Percentiles rank a stretch among this genome's conserved stretches.
These are phyloP conservation scores for Drosophila nigritarsus DNA, from an alignment of 2,888 invertebrate genomes.

Conservation along the genomic window DNA sequence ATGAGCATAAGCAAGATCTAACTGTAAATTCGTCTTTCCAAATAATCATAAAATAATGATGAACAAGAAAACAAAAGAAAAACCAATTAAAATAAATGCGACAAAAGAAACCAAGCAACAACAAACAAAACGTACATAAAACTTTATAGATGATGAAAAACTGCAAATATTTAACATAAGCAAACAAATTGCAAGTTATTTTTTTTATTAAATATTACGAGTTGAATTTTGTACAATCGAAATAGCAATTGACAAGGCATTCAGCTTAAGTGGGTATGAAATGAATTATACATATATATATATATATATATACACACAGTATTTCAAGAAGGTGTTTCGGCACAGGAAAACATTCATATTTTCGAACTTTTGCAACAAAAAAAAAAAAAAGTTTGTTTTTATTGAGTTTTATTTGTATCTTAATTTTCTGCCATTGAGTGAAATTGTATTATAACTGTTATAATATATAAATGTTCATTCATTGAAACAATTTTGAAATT, in stretches of 20 bases:
- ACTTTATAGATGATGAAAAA: slow-evolving; percentile 32
- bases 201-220: slow-evolving; percentile 22
- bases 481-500: no score
- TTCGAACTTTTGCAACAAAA: no score
- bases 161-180: slow-evolving; percentile 35
- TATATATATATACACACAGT: slow-evolving; percentile 24
- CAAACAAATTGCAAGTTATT: slow-evolving; percentile 30
- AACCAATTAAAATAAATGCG: slow-evolving; percentile 50
- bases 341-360: no score
- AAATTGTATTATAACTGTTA: no score
- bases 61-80: slow-evolving; percentile 36
- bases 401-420: no score
- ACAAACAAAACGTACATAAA: slow-evolving; percentile 22
- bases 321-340: no score
- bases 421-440: no score
- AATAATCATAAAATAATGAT: slow-evolving; percentile 61
- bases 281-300: slow-evolving; percentile 10
- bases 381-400: no score
- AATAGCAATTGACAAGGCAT: slow-evolving; percentile 33
- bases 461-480: no score
- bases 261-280: slow-evolving; percentile 42
- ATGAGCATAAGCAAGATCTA: slow-evolving; percentile 60
- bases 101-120: slow-evolving; percentile 38
- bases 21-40: slow-evolving; percentile 77
- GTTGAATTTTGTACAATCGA: slow-evolving; percentile 48